phyloP scores from a whole-genome alignment of 1,140 invertebrate species.

The Drosophila pallidifrons region DNA sequence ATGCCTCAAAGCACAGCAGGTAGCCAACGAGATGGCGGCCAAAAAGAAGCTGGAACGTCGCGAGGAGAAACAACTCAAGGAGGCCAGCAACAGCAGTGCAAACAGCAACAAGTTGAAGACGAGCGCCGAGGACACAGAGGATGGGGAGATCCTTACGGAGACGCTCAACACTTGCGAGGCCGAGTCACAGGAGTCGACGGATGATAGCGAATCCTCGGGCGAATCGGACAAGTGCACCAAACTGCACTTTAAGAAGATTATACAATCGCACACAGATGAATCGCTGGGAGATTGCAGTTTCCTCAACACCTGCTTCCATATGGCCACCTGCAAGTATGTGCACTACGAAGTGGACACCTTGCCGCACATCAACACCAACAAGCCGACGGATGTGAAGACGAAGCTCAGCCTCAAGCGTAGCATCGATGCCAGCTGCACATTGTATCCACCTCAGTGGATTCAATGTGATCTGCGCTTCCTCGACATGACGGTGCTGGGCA shows the following conservation, averaged over 20 bases:
- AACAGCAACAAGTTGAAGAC: conserved; percentile 45
- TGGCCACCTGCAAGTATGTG: conserved; percentile 99
- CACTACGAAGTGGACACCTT: conserved; percentile 95
- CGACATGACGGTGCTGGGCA: conserved; percentile 97
- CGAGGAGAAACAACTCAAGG: conserved; percentile 79
- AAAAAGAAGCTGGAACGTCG: conserved; percentile 76
- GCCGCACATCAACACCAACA: conserved; percentile 84
- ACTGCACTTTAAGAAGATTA: conserved; percentile 98
- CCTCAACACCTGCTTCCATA: conserved; percentile 99
- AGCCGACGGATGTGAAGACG: conserved; percentile 75
- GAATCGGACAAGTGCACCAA: conserved; percentile 90
- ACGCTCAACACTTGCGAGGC: conserved; percentile 56
- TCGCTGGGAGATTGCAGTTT: conserved; percentile 98
- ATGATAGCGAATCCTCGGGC: conserved; percentile 59
- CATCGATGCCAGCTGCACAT: conserved; percentile 87
- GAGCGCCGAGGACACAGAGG: conserved; percentile 60
- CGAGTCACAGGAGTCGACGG: conserved; percentile 70
- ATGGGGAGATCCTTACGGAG: conserved; percentile 74
- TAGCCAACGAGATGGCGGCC: conserved; percentile 84
- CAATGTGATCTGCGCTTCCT: conserved; percentile 98
- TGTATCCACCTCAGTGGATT: conserved; percentile 97
- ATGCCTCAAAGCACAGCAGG: conserved; percentile 89
- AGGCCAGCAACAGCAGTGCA: neutral
- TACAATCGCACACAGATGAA: conserved; percentile 98
- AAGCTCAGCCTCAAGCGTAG: conserved; percentile 76